Evolutionary conservation across 92 coral and sea anemone genomes (phyloP).

Genomic region (Bergia puertoricense): DNA sequence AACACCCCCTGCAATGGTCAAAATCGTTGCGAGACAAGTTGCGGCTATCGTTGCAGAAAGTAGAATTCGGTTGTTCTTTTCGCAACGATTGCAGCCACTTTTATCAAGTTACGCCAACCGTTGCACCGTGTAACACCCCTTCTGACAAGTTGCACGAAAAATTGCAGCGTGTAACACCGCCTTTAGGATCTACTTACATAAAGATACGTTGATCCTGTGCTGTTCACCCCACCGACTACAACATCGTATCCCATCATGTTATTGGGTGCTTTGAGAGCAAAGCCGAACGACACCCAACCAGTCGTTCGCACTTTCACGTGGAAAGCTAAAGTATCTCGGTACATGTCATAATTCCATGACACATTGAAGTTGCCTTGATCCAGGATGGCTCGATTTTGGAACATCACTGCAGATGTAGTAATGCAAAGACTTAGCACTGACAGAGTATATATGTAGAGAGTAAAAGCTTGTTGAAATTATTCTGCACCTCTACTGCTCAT

Average conservation of each 20-base stretch:
- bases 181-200: background rate
- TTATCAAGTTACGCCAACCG: too few species aligned
- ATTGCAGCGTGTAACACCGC: too few species aligned
- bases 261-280: slow-evolving; percentile 35
- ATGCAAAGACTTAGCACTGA: background rate
- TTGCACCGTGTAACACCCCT: too few species aligned
- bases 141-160: background rate
- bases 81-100: too few species aligned
- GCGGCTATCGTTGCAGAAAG: too few species aligned
- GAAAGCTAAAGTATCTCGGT: slow-evolving; percentile 22
- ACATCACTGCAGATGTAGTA: background rate
- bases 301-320: slow-evolving; percentile 10
- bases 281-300: slow-evolving; percentile 39
- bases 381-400: background rate
- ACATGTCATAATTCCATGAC: slow-evolving; percentile 33
- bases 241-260: slow-evolving; percentile 22
- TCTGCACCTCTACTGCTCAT: too few species aligned
- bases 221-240: slow-evolving; percentile 37
- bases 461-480: too few species aligned
- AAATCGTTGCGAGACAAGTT: too few species aligned
- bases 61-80: too few species aligned
- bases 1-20: too few species aligned
- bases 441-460: background rate
- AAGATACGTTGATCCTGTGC: slow-evolving; percentile 20
- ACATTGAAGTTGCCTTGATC: slow-evolving; percentile 37